Evolutionary conservation across 1,140 invertebrate genomes (phyloP).

Genomic region (Dendrolimus kikuchii): DNA sequence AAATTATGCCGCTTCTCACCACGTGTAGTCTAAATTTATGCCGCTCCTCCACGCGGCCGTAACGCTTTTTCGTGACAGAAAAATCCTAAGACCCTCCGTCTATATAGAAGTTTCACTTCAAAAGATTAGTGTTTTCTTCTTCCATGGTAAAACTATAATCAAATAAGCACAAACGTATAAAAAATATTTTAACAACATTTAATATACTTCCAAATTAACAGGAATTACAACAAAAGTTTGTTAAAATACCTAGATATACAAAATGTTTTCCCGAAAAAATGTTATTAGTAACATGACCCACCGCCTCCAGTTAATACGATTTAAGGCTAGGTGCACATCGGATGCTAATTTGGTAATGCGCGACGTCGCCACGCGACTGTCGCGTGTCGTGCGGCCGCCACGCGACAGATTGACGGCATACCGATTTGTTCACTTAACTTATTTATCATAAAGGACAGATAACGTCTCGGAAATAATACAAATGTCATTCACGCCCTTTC

Average conservation of each 20-base stretch:
- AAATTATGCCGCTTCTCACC: too few relatives aligned
- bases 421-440: slow-evolving; percentile 63
- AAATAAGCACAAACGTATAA: too few relatives aligned
- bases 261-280: slow-evolving; percentile 15
- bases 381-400: slow-evolving; percentile 35
- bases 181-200: too few relatives aligned
- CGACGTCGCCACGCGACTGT: slow-evolving; percentile 37
- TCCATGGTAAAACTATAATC: too few relatives aligned
- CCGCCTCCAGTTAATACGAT: slow-evolving; percentile 38
- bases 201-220: too few relatives aligned
- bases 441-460: slow-evolving; percentile 34
- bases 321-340: slow-evolving; percentile 52
- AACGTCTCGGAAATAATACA: slow-evolving; percentile 27
- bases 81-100: too few relatives aligned
- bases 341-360: slow-evolving; percentile 64
- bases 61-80: too few relatives aligned
- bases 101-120: too few relatives aligned
- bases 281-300: slow-evolving; percentile 28
- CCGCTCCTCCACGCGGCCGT: too few relatives aligned
- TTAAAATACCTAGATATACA: not conserved
- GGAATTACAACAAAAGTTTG: too few relatives aligned
- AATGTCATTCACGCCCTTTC: slow-evolving; percentile 24
- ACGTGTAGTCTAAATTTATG: too few relatives aligned
- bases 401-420: slow-evolving; percentile 32
- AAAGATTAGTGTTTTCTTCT: too few relatives aligned